phyloP scores from a whole-genome alignment of 1,140 invertebrate species.

The Chironomus striatipennis region DNA sequence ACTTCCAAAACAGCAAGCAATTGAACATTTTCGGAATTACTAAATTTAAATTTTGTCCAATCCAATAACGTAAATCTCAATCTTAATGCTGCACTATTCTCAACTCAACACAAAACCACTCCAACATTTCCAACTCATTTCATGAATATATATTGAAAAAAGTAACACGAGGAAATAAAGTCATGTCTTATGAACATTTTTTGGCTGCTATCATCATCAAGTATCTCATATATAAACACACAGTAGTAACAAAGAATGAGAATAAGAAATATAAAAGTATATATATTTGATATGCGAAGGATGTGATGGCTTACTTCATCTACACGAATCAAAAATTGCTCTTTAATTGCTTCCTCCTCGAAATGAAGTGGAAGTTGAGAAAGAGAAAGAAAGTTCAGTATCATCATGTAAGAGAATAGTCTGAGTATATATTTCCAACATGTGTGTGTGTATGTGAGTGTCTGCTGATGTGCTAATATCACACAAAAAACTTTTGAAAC shows the following conservation, averaged over 20 bases:
- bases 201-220: background rate
- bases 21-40: background rate
- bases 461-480: background rate
- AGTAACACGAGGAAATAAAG: background rate
- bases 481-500: background rate
- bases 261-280: too few species aligned
- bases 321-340: background rate
- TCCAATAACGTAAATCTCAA: background rate
- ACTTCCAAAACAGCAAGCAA: too few species aligned
- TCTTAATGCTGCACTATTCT: too few species aligned
- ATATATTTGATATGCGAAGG: background rate
- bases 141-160: background rate
- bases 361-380: background rate
- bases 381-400: background rate
- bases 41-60: background rate
- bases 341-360: background rate
- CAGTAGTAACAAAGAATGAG: too few species aligned
- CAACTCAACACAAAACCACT: too few species aligned
- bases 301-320: background rate
- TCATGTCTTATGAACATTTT: background rate
- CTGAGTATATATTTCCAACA: background rate
- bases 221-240: too few species aligned
- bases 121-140: too few species aligned
- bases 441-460: background rate
- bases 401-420: background rate